These are phyloP conservation scores for Dendropsophus ebraccatus DNA, from an alignment of 2,113 vertebrate species.

Conservation along the genomic window DNA sequence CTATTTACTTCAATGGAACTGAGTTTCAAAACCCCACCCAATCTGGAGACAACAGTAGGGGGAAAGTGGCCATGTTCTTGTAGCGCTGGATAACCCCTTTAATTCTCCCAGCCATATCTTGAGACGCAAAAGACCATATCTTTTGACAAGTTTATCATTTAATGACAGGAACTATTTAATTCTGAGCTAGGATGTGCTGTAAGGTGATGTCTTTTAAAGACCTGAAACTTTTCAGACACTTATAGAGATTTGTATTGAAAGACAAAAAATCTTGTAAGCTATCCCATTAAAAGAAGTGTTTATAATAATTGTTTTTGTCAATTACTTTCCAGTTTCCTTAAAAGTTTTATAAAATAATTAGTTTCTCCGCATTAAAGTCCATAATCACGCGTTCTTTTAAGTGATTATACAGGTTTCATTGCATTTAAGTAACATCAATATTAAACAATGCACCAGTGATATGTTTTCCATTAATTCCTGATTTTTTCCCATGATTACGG, in stretches of 20 bases:
- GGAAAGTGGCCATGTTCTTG: too few relatives aligned
- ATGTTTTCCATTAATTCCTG: slow-evolving; percentile 21
- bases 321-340: not conserved
- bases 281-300: slow-evolving; percentile 6
- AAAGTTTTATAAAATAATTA: slow-evolving; percentile 9
- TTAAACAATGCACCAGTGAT: slow-evolving; percentile 1
- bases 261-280: slow-evolving; percentile 7
- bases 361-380: slow-evolving; percentile 11
- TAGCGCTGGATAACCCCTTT: too few relatives aligned
- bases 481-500: slow-evolving; percentile 3
- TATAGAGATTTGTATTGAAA: not conserved
- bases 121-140: too few relatives aligned
- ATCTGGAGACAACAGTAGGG: too few relatives aligned
- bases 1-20: too few relatives aligned
- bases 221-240: not conserved
- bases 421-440: slow-evolving; percentile 8
- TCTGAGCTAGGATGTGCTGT: too few relatives aligned
- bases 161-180: too few relatives aligned
- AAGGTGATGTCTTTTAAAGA: not conserved
- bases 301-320: not conserved
- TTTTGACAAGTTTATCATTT: too few relatives aligned
- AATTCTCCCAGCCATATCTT: too few relatives aligned
- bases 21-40: too few relatives aligned
- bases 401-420: slow-evolving; percentile 10
- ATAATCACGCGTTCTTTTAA: slow-evolving; percentile 3